These are phyloP conservation scores for Triplophysa rosa DNA, from an alignment of 2,113 vertebrate species.

Conservation along the genomic window DNA sequence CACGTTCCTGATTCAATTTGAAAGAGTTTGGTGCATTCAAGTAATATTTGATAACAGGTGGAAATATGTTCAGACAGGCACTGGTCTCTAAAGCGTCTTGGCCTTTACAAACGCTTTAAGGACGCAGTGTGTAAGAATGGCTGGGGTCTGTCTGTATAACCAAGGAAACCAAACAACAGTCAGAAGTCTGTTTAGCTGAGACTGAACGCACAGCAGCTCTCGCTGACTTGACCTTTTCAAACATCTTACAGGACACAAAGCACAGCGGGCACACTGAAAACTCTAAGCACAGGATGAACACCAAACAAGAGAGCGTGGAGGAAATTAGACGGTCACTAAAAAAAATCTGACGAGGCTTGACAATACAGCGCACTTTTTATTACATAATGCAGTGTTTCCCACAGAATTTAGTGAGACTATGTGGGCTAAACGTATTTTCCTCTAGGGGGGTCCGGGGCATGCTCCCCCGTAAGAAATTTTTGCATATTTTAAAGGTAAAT, in stretches of 20 bases:
- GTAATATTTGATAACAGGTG: background rate
- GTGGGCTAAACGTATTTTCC: no score
- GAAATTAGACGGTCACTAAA: background rate
- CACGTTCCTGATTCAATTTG: background rate
- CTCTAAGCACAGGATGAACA: background rate
- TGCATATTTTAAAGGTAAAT: no score
- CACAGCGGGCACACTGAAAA: slow-evolving; percentile 8
- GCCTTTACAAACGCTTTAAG: background rate
- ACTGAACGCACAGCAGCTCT: slow-evolving; percentile 29
- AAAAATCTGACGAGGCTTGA: background rate
- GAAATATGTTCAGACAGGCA: background rate
- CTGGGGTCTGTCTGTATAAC: background rate
- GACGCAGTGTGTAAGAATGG: background rate
- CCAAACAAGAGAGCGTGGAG: slow-evolving; percentile 6
- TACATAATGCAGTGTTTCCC: no score
- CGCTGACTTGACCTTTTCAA: slow-evolving; percentile 44
- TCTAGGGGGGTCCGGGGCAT: no score
- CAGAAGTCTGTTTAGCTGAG: slow-evolving; percentile 1
- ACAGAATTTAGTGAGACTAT: no score
- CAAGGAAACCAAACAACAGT: background rate
- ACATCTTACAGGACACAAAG: slow-evolving; percentile 19
- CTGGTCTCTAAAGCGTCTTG: background rate
- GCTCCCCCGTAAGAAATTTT: no score
- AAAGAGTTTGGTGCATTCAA: background rate
- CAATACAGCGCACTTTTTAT: background rate